Evolutionary conservation across 2,113 vertebrate species (phyloP).

Genomic region (Hepsetus odoe): DNA sequence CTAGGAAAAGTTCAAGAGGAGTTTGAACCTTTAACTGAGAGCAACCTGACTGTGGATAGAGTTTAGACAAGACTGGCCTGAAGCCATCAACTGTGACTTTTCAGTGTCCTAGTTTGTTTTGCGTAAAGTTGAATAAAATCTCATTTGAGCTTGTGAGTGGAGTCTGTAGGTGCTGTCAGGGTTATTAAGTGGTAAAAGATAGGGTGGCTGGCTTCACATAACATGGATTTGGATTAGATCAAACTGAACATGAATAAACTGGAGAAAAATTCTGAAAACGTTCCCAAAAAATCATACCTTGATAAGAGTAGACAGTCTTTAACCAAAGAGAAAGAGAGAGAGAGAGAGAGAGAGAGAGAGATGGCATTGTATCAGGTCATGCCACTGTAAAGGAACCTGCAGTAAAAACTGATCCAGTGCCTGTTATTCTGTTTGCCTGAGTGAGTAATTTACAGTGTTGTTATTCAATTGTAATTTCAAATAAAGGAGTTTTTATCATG

Average conservation of each 20-base stretch:
- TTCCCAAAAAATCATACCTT: too few relatives aligned
- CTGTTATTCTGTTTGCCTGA: neutral
- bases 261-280: too few relatives aligned
- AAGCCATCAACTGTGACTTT: neutral
- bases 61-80: neutral
- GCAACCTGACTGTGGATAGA: neutral
- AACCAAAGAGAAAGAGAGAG: too few relatives aligned
- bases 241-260: too few relatives aligned
- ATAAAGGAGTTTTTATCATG: neutral
- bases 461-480: neutral
- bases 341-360: slow-evolving; percentile 31
- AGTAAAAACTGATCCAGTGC: neutral
- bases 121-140: too few relatives aligned
- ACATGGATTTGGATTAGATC: too few relatives aligned
- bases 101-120: too few relatives aligned
- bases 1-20: neutral
- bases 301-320: slow-evolving; percentile 33
- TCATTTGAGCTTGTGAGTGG: too few relatives aligned
- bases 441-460: slow-evolving; percentile 11
- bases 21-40: neutral
- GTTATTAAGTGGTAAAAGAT: too few relatives aligned
- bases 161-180: too few relatives aligned
- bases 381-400: neutral
- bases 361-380: slow-evolving; percentile 9
- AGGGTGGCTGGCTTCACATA: too few relatives aligned